These are phyloP conservation scores for Oscheius sp. DNA, from an alignment of 1,140 invertebrate genomes.

Conservation along the genomic window DNA sequence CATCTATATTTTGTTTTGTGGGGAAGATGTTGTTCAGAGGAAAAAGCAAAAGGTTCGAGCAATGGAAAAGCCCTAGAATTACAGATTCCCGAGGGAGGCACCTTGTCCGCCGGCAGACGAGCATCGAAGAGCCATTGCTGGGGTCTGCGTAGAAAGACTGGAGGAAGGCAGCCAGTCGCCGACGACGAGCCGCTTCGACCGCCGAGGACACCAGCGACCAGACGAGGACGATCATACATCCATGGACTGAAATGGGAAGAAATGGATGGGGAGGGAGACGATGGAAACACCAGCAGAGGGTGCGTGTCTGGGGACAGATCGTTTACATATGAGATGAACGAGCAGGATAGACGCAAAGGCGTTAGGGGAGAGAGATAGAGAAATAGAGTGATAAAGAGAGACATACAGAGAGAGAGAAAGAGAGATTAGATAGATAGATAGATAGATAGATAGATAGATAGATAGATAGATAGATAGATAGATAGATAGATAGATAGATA, in stretches of 20 bases:
- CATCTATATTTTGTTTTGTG: slow-evolving; percentile 6
- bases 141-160: slow-evolving; percentile 5
- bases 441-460: too few relatives aligned
- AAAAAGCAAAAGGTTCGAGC: slow-evolving; percentile 14
- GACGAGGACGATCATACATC: slow-evolving; percentile 24
- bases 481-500: too few relatives aligned
- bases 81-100: too few relatives aligned
- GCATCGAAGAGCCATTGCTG: background rate
- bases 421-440: too few relatives aligned
- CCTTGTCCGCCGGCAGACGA: slow-evolving; percentile 12
- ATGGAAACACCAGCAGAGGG: slow-evolving; percentile 1
- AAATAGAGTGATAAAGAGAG: too few relatives aligned
- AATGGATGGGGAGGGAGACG: background rate
- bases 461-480: too few relatives aligned
- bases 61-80: too few relatives aligned
- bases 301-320: too few relatives aligned
- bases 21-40: slow-evolving; percentile 15
- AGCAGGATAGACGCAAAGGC: too few relatives aligned
- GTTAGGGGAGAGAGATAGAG: too few relatives aligned
- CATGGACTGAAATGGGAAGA: background rate
- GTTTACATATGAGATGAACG: too few relatives aligned
- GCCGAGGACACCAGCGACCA: slow-evolving; percentile 27
- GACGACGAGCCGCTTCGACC: background rate
- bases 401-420: too few relatives aligned
- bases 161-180: slow-evolving; percentile 7